Conservation (phyloP, 1,140 invertebrate species). For the Drosophila grimshawi region DNA sequence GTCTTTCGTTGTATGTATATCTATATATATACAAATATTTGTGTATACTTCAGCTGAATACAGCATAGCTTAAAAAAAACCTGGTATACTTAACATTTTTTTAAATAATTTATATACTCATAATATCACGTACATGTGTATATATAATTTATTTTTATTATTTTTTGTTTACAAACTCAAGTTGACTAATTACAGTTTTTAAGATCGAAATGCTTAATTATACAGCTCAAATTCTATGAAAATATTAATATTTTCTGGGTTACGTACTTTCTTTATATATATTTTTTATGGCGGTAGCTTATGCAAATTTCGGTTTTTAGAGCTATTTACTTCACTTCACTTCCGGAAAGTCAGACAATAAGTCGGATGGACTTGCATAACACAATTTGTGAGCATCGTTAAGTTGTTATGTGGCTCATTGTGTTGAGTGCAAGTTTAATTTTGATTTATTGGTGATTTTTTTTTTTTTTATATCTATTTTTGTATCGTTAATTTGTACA, state of each 20-base stretch:
- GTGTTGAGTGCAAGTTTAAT: constrained; percentile 22
- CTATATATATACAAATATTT: no score
- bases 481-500: constrained; percentile 40
- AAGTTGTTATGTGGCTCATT: constrained; percentile 13
- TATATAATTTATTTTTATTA: no score
- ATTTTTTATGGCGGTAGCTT: constrained; percentile 7
- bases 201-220: no score
- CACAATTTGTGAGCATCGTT: constrained; percentile 43
- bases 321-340: not conserved
- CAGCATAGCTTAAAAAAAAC: no score
- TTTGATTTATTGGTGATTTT: constrained; percentile 48
- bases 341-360: constrained; percentile 9
- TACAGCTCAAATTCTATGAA: no score
- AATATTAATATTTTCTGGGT: not conserved
- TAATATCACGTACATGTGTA: no score
- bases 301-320: constrained; percentile 28
- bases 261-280: not conserved
- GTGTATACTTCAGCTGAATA: no score
- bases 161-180: no score
- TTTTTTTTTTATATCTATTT: constrained; percentile 18
- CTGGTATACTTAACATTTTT: no score
- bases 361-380: constrained; percentile 34
- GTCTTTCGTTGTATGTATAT: not conserved
- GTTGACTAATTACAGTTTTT: no score
- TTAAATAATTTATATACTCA: no score